Conservation (phyloP, 2,797 vertebrate genomes). For the Poeciliopsis presidionis region DNA sequence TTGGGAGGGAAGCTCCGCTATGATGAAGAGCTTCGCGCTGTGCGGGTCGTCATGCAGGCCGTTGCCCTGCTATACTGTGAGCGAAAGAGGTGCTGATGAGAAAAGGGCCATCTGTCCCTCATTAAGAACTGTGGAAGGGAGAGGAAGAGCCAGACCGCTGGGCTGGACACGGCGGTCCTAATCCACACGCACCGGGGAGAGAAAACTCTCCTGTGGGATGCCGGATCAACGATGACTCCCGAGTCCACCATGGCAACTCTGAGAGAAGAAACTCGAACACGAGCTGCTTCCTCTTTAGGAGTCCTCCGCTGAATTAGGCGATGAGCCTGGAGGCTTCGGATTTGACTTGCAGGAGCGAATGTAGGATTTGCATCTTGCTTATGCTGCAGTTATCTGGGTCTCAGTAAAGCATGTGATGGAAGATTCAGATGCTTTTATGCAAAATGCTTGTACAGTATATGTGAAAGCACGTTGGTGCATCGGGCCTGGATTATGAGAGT, state of each 20-base stretch:
- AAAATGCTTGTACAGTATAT: background rate
- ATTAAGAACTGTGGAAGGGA: constrained; percentile 56
- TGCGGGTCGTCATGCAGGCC: constrained; percentile 35
- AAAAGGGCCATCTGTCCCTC: constrained; percentile 66
- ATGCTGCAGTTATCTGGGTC: constrained; percentile 4
- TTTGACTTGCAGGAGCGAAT: constrained; percentile 16
- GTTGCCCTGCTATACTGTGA: constrained; percentile 45
- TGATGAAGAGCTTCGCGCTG: background rate
- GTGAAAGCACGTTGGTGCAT: background rate
- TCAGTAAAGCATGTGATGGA: background rate
- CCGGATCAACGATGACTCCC: constrained; percentile 35
- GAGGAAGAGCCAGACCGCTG: constrained; percentile 38
- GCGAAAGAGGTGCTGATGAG: constrained; percentile 46
- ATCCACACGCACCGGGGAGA: constrained; percentile 13
- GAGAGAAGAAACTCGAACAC: constrained; percentile 19
- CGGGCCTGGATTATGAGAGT: too few species aligned
- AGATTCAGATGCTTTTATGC: background rate
- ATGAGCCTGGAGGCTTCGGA: constrained; percentile 6
- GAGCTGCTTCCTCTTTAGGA: constrained; percentile 45
- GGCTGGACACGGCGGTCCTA: constrained; percentile 34
- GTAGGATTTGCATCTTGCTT: constrained; percentile 28
- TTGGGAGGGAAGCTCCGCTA: background rate
- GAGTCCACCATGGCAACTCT: constrained; percentile 35
- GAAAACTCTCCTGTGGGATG: constrained; percentile 31
- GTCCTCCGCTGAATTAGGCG: constrained; percentile 17